phyloP scores from a whole-genome alignment of 1,140 invertebrate genomes.

The Ceratosolen solmsi region DNA sequence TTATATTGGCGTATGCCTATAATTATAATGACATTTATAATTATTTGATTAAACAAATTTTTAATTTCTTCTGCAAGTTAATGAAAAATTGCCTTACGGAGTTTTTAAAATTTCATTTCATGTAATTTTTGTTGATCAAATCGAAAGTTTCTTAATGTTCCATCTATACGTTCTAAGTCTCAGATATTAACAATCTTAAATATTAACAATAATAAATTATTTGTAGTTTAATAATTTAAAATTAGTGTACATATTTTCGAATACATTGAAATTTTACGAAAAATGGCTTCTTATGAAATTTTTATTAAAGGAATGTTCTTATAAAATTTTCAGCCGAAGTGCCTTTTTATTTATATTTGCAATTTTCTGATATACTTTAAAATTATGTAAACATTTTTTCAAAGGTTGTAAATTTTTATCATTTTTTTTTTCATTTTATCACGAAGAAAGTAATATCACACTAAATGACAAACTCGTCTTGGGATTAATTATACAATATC shows the following conservation, averaged over 20 bases:
- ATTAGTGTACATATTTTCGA: not conserved
- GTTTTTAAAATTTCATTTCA: too few species aligned
- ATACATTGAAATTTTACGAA: not conserved
- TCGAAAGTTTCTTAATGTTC: too few species aligned
- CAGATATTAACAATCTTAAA: too few species aligned
- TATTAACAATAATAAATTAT: too few species aligned
- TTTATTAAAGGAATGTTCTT: not conserved
- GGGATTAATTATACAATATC: too few species aligned
- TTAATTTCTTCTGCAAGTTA: too few species aligned
- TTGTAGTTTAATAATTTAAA: not conserved
- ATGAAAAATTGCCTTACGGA: too few species aligned
- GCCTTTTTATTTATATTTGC: not conserved
- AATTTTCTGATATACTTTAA: not conserved
- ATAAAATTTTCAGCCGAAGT: not conserved
- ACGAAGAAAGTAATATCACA: not conserved
- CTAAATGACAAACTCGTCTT: not conserved
- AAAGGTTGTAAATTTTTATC: not conserved
- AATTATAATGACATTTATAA: too few species aligned
- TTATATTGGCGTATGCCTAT: too few species aligned
- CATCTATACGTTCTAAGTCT: too few species aligned
- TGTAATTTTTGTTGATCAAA: too few species aligned
- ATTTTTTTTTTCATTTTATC: not conserved
- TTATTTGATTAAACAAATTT: too few species aligned
- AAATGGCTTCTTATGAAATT: not conserved
- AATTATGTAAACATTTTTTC: not conserved